phyloP scores from a whole-genome alignment of 1,140 invertebrate species.

The Papilio helenus region DNA sequence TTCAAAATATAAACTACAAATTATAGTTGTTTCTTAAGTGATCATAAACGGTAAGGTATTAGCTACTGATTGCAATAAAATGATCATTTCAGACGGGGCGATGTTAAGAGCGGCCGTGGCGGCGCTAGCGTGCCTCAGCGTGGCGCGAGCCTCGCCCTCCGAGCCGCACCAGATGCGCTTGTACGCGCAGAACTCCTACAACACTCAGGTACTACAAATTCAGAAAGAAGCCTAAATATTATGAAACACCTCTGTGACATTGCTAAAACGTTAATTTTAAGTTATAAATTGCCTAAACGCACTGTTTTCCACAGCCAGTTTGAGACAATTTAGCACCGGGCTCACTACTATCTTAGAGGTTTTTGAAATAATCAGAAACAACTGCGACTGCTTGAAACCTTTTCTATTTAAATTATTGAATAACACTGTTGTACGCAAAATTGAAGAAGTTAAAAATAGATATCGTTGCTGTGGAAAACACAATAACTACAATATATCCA shows the following conservation, averaged over 20 bases:
- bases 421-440: neutral
- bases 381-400: neutral
- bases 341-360: neutral
- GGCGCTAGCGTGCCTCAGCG: slow-evolving; percentile 76
- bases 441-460: neutral
- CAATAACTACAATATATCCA: slow-evolving; percentile 5
- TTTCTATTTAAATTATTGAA: neutral
- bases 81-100: slow-evolving; percentile 66
- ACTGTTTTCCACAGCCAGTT: neutral
- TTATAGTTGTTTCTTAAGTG: neutral
- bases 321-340: neutral
- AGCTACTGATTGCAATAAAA: slow-evolving; percentile 19
- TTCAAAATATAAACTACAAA: neutral
- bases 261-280: neutral
- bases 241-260: neutral
- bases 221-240: neutral
- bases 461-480: neutral
- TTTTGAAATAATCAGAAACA: too few species aligned
- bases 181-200: slow-evolving; percentile 59
- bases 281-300: neutral
- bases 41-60: neutral
- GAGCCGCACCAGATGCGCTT: slow-evolving; percentile 62
- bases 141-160: slow-evolving; percentile 73
- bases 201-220: slow-evolving; percentile 52
- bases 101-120: slow-evolving; percentile 75